Base-by-base conservation (phyloP, 1,140 invertebrate species). In the Nephila pilipes region DNA sequence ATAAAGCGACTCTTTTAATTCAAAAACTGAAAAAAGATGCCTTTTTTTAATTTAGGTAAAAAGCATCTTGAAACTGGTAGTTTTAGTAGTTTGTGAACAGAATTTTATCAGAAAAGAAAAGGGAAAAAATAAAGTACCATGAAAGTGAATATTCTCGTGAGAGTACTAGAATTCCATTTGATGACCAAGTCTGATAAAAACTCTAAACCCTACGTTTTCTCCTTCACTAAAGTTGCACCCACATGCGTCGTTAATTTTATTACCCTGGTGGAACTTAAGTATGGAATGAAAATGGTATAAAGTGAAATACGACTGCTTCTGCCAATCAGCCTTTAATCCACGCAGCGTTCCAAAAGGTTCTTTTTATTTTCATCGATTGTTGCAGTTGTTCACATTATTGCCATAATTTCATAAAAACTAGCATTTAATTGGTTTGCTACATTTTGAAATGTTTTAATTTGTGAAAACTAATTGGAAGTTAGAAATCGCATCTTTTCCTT, bases 181-280 rank as follows among this genome's bases (percentile, higher is more conserved):
- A 75, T 75, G 69, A 75, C 69, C 69, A 25, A 75, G 25, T 20
- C 69, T 75, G 69, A 75, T 75, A 75, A 75, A 75, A 75, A 75
- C 69, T 75, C 16, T 22, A 75, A 75, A 75, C 25, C 69, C 29
- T 75, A 75, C 29, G 69, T 75, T 36, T 36, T 32, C 29, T 18
- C 16, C 29, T 36, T 32, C 69, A 36, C 69, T 75, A 32, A 75
- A 75, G 69, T 75, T 75, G 69, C 69, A 32, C 69, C 69, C 69
- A 32, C 69, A 32, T 75, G 69, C 69, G 69, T 75, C 69, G 69
- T 75, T 75, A 75, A 36, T 75, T 75, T 36, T 75, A 75, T 75
- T 75, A 29, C 69, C 29, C 69, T 75, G 69, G 16, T 75, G 69
- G 69, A 75, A 36, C 69, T 75, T 75, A 75, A 75, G 69, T 75